Evolutionary conservation across 2,113 vertebrate genomes (phyloP).

Genomic region (Onychostoma macrolepis): DNA sequence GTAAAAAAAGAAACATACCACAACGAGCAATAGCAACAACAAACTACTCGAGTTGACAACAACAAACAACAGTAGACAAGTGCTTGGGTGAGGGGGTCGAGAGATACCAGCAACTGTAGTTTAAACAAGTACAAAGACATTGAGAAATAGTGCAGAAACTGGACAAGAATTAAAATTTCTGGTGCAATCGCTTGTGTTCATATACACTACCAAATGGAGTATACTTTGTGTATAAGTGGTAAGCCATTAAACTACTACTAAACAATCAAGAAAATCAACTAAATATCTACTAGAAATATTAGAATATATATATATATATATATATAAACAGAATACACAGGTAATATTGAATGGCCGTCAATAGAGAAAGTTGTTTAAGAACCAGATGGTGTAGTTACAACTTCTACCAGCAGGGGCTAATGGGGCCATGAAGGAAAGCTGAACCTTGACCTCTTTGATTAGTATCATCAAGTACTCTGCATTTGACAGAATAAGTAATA

Average conservation of each 20-base stretch:
- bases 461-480: not conserved
- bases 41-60: not conserved
- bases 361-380: not conserved
- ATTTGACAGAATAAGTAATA: too few species aligned
- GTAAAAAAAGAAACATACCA: not conserved
- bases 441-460: not conserved
- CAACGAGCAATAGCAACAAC: not conserved
- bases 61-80: not conserved
- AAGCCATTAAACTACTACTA: not conserved
- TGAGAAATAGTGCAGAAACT: not conserved
- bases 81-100: not conserved
- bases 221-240: not conserved
- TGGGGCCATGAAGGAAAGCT: not conserved
- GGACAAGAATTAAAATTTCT: not conserved
- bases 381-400: not conserved
- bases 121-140: not conserved
- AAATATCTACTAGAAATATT: not conserved
- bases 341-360: not conserved
- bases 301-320: not conserved
- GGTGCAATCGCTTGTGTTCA: not conserved
- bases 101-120: not conserved
- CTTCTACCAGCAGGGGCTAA: not conserved
- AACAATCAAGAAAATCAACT: not conserved
- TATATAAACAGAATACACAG: not conserved
- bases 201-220: not conserved